A percentile compares a stretch with the other conserved stretches of the same genome.
These are phyloP conservation scores for Lateolabrax maculatus DNA, from an alignment of 2,797 vertebrate species.

Conservation along the genomic window DNA sequence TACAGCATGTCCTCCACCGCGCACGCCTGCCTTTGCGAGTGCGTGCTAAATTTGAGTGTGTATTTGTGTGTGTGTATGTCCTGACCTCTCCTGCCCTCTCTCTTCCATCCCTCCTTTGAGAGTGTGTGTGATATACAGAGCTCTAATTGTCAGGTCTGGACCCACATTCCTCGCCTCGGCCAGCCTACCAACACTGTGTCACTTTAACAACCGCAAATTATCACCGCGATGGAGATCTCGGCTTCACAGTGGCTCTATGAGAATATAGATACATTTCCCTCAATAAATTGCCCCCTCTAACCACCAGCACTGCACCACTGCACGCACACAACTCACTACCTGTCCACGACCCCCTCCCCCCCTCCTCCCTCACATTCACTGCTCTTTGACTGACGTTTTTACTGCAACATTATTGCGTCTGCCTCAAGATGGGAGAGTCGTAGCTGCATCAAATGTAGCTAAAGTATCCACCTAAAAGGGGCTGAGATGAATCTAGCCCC, in stretches of 20 bases:
- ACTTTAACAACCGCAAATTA: conserved; percentile 96
- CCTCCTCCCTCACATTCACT: conserved; percentile 44
- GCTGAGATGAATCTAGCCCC: conserved; percentile 85
- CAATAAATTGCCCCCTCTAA: conserved; percentile 88
- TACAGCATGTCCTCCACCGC: conserved; percentile 16
- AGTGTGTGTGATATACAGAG: conserved; percentile 82
- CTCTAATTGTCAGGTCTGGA: conserved; percentile 90
- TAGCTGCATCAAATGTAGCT: conserved; percentile 94
- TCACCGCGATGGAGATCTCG: conserved; percentile 92
- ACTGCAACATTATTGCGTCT: conserved; percentile 94
- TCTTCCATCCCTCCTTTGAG: conserved; percentile 70
- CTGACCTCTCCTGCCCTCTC: conserved; percentile 68
- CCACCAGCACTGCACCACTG: conserved; percentile 17
- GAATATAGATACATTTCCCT: conserved; percentile 95
- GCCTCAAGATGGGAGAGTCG: conserved; percentile 83
- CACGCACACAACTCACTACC: conserved; percentile 76
- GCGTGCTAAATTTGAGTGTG: conserved; percentile 29
- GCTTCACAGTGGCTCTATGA: conserved; percentile 90
- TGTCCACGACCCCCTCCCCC: conserved; percentile 72
- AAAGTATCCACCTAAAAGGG: conserved; percentile 93
- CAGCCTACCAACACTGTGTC: conserved; percentile 91
- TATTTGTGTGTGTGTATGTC: conserved; percentile 37
- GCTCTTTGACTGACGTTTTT: conserved; percentile 93
- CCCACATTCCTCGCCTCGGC: conserved; percentile 87
- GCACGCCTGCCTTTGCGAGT: conserved; percentile 28